These are phyloP conservation scores for Sus scrofa DNA, from an alignment of 2,113 vertebrate genomes.

Conservation along the genomic window DNA sequence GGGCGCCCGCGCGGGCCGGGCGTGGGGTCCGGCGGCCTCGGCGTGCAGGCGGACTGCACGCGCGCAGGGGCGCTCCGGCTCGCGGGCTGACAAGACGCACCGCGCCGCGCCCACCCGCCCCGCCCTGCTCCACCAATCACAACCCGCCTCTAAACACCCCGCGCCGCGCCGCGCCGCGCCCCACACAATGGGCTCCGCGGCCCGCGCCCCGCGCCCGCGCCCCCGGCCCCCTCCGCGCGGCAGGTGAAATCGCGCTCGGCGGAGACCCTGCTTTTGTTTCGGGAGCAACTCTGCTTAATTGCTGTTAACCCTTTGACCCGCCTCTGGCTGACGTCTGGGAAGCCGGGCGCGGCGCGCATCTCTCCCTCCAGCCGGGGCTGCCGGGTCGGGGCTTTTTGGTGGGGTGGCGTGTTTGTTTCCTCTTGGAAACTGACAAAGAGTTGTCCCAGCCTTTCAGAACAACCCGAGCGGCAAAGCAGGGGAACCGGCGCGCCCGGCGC, in stretches of 20 bases:
- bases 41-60: slow-evolving; percentile 96
- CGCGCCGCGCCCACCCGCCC: slow-evolving; percentile 95
- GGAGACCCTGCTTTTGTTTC: slow-evolving; percentile 88
- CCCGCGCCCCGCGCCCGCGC: slow-evolving; percentile 71
- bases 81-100: slow-evolving; percentile 95
- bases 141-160: slow-evolving; percentile 94
- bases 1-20: slow-evolving; percentile 90
- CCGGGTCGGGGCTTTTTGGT: background rate
- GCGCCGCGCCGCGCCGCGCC: slow-evolving; percentile 87
- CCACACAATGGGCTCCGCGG: slow-evolving; percentile 91
- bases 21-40: slow-evolving; percentile 92
- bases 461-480: background rate
- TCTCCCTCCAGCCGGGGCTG: slow-evolving; percentile 18
- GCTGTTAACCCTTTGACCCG: slow-evolving; percentile 95
- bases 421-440: slow-evolving; percentile 64
- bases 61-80: slow-evolving; percentile 92
- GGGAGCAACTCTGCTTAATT: slow-evolving; percentile 89
- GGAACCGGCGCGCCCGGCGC: background rate
- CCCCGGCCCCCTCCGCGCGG: slow-evolving; percentile 84
- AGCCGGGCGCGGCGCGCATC: slow-evolving; percentile 86
- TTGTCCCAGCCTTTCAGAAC: slow-evolving; percentile 52
- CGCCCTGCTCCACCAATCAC: slow-evolving; percentile 98
- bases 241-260: slow-evolving; percentile 94
- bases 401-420: background rate
- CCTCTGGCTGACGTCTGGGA: slow-evolving; percentile 85